Evolutionary conservation across 2,888 invertebrate species (phyloP).

Genomic region (Coelopa pilipes): DNA sequence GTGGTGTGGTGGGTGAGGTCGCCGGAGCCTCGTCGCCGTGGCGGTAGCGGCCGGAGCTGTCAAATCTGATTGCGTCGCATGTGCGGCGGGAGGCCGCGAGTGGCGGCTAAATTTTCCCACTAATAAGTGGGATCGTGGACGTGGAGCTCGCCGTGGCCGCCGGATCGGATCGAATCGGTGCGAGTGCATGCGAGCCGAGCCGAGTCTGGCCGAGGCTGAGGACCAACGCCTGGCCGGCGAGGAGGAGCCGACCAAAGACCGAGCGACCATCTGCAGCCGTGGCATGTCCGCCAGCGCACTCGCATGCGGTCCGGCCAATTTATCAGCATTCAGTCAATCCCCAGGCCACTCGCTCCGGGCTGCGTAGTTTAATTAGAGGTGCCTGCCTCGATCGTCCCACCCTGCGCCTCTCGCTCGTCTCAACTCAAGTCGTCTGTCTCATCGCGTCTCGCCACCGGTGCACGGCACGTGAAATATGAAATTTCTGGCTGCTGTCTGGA

Average conservation of each 20-base stretch:
- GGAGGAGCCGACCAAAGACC: background rate
- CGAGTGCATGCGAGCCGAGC: background rate
- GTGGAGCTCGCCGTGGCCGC: background rate
- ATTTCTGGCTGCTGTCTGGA: background rate
- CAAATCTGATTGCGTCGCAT: conserved; percentile 34
- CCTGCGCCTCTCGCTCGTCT: background rate
- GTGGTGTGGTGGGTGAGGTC: no score
- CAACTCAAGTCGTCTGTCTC: no score
- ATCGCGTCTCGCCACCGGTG: background rate
- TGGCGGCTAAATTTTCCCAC: conserved; percentile 27
- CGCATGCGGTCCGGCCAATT: conserved; percentile 21
- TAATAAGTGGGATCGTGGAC: conserved; percentile 11
- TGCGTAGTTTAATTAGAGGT: conserved; percentile 34
- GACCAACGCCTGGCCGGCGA: conserved; percentile 4
- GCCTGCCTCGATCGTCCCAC: background rate
- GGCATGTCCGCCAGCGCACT: conserved; percentile 28
- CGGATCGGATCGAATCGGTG: background rate
- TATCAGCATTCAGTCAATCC: conserved; percentile 28
- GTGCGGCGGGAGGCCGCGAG: conserved; percentile 28
- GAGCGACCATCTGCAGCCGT: conserved; percentile 13
- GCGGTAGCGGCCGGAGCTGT: conserved; percentile 29
- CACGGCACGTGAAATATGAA: conserved; percentile 26
- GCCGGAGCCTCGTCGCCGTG: background rate
- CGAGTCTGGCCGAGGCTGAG: background rate
- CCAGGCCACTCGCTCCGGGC: conserved; percentile 10